Base-by-base conservation (phyloP, 2,113 vertebrate species). In the Hyperoodon ampullatus region DNA sequence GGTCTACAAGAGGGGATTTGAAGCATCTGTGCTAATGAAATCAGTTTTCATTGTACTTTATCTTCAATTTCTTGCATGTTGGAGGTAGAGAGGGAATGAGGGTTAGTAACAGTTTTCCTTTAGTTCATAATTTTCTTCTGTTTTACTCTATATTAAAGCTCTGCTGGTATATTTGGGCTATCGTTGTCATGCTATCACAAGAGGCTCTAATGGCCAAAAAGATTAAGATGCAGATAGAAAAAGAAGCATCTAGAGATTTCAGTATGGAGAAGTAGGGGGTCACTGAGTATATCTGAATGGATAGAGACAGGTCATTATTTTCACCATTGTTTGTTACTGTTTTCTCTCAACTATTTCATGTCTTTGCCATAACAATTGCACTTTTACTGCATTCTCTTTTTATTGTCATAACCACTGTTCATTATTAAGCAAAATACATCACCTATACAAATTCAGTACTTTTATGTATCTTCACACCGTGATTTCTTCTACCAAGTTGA, bases 41-140 rank as follows among this genome's bases (percentile, higher is more conserved):
- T 70, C 50, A 61, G 26, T 81, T 95, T 92, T 92, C 47, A 58
- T 95, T 88, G 81, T 88, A 87, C 42, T 80, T 90, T 60, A 47
- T 77, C 39, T 77, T 88, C 65, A 23, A 66, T 72, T 88, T 92
- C 35, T 82, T 92, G 26, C 18, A 35, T 72, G 21, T 50, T 92
- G 3, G 13, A 66, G 6, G 30, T 58, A 3, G 30, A 81, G 21
- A 81, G 21, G 65, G 14, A 81, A 35, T 65, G 16, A 87, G n/a
- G 33, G 8, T 72, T 87, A 80, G 23, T 60, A 61, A 50, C 33
- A 39, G 16, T 84, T 81, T 42, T 58, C 33, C 47, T 85, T 65
- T 81, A 33, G 35, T 80, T 80, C 10, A 30, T 71, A 42, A 70
- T 85, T 47, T 90, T 90, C 33, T 80, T 86, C 53, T 80, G 2